Percentiles rank a stretch among this genome's conserved stretches.
Evolutionary conservation across 2,888 invertebrate species (phyloP).

Genomic region (Noctua comes): DNA sequence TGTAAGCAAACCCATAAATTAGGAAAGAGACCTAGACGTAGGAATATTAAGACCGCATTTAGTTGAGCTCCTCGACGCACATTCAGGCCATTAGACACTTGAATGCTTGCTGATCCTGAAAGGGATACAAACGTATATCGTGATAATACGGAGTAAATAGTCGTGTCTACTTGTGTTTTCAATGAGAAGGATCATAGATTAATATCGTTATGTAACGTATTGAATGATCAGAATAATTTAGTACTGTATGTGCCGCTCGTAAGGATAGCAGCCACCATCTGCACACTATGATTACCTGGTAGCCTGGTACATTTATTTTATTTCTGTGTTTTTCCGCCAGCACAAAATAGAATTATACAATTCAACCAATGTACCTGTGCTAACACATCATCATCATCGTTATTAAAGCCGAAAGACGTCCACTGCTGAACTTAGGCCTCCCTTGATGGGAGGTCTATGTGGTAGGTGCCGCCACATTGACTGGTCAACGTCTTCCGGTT

Average conservation of each 20-base stretch:
- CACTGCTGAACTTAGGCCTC: no score
- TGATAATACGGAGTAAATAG: slow-evolving; percentile 8
- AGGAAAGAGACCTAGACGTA: slow-evolving; percentile 40
- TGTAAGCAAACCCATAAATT: slow-evolving; percentile 62
- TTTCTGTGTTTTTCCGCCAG: no score
- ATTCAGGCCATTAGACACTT: slow-evolving; percentile 48
- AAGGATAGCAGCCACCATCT: not conserved
- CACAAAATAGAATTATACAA: no score
- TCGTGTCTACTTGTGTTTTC: slow-evolving; percentile 11
- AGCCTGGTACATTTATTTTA: no score
- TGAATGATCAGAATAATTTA: not conserved
- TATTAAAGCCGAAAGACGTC: no score
- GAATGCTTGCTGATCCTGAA: slow-evolving; percentile 48
- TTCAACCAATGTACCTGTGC: no score
- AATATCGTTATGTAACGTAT: slow-evolving; percentile 7
- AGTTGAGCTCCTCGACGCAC: slow-evolving; percentile 44
- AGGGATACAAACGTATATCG: slow-evolving; percentile 22
- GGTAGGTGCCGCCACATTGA: no score
- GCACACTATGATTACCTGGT: not conserved
- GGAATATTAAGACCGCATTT: slow-evolving; percentile 49
- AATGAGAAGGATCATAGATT: slow-evolving; percentile 24
- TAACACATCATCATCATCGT: no score
- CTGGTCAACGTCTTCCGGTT: no score
- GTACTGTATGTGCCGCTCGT: not conserved
- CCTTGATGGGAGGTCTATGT: no score